Conservation (phyloP, 2,888 invertebrate genomes). For the Escarpia spicata region DNA sequence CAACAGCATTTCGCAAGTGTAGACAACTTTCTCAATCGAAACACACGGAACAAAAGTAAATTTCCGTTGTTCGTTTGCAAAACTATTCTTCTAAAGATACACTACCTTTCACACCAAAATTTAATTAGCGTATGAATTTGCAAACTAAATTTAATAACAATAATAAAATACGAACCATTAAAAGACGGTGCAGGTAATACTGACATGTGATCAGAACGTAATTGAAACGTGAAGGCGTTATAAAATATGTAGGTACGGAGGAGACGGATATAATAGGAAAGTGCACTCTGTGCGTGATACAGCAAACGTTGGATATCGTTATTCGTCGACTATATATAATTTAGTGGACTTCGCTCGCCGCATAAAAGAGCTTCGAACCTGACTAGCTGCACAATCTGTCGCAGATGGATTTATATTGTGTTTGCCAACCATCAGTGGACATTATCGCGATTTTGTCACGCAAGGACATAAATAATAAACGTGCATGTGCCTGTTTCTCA, state of each 20-base stretch:
- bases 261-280: not conserved
- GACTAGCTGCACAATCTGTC: not conserved
- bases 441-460: not conserved
- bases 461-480: not conserved
- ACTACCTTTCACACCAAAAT: too few relatives aligned
- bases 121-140: too few relatives aligned
- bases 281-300: not conserved
- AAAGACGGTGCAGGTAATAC: too few relatives aligned
- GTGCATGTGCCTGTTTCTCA: not conserved
- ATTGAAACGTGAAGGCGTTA: not conserved
- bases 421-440: not conserved
- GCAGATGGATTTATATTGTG: not conserved
- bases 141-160: too few relatives aligned
- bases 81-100: too few relatives aligned
- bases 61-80: too few relatives aligned
- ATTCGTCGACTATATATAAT: not conserved
- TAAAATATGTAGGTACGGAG: not conserved
- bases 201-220: not conserved
- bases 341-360: conserved; percentile 2
- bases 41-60: too few relatives aligned
- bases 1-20: too few relatives aligned
- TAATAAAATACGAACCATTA: too few relatives aligned
- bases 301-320: not conserved
- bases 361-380: not conserved
- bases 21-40: too few relatives aligned